Evolutionary conservation across 2,888 invertebrate genomes (phyloP).

Genomic region (Cephonodes hylas): DNA sequence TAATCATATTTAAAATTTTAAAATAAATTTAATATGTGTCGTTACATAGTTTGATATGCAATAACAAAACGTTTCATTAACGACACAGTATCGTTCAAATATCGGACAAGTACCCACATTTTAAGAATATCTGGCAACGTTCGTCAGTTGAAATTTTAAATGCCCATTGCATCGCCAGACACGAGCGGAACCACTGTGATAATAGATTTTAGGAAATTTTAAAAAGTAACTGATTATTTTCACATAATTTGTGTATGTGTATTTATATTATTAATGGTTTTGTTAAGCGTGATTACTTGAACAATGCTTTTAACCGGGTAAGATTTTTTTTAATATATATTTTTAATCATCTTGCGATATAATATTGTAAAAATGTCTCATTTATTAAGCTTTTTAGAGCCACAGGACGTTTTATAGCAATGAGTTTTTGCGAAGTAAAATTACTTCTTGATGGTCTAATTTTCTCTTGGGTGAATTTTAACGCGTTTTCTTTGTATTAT

Average conservation of each 20-base stretch:
- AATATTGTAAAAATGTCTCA: too few relatives aligned
- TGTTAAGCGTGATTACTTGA: conserved; percentile 27
- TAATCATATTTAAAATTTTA: too few relatives aligned
- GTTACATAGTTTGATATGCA: neutral
- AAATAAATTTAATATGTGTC: neutral
- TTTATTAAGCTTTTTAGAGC: too few relatives aligned
- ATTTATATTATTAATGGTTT: conserved; percentile 45
- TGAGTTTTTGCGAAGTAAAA: too few relatives aligned
- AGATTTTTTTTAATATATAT: conserved; percentile 28
- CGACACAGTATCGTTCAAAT: neutral
- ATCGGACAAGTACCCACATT: conserved; percentile 36
- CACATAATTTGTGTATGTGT: conserved; percentile 24
- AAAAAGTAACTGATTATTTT: conserved; percentile 41
- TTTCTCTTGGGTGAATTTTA: too few relatives aligned
- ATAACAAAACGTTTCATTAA: neutral
- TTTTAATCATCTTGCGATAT: neutral
- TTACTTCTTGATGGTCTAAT: too few relatives aligned
- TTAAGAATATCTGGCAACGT: conserved; percentile 10
- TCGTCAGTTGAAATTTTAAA: conserved; percentile 35
- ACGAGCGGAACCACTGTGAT: conserved; percentile 51
- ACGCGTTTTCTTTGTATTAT: too few relatives aligned
- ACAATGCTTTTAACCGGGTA: conserved; percentile 67
- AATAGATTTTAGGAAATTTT: conserved; percentile 29
- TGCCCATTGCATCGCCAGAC: conserved; percentile 60
- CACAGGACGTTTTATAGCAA: too few relatives aligned